Conservation (phyloP, 2,888 invertebrate species). For the Pterostichus madidus region DNA sequence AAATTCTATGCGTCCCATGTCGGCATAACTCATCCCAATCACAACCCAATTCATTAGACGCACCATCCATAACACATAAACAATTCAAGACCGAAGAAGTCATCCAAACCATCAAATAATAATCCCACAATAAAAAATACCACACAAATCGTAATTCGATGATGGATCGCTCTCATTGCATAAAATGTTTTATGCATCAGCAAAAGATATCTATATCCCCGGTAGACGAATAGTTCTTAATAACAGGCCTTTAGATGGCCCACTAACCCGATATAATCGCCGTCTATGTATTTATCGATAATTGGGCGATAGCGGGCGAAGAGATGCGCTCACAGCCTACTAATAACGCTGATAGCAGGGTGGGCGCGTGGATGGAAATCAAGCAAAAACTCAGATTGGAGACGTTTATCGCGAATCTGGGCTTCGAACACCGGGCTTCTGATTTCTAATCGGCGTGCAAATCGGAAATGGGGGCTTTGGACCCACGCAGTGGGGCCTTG, state of each 20-base stretch:
- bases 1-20: constrained; percentile 1
- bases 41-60: constrained; percentile 39
- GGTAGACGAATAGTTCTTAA: constrained; percentile 41
- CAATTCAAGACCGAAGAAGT: constrained; percentile 27
- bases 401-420: constrained; percentile 56
- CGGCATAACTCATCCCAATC: not conserved
- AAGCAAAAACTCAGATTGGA: constrained; percentile 48
- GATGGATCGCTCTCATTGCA: not conserved
- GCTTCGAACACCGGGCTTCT: not conserved
- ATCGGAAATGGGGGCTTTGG: constrained; percentile 32
- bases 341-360: constrained; percentile 41
- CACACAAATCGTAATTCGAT: constrained; percentile 54
- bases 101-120: not conserved
- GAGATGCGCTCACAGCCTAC: not conserved
- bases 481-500: constrained; percentile 40
- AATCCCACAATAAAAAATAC: constrained; percentile 47
- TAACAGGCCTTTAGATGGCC: constrained; percentile 49
- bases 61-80: constrained; percentile 16
- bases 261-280: constrained; percentile 57
- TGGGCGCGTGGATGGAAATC: constrained; percentile 50
- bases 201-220: constrained; percentile 35
- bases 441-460: constrained; percentile 53
- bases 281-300: constrained; percentile 62
- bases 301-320: constrained; percentile 59
- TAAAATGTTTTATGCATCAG: constrained; percentile 58